Evolutionary conservation across 2,113 vertebrate species (phyloP), one percentile per base, ranked within the genome.

Genomic region (Lichenostomus cassidix): DNA sequence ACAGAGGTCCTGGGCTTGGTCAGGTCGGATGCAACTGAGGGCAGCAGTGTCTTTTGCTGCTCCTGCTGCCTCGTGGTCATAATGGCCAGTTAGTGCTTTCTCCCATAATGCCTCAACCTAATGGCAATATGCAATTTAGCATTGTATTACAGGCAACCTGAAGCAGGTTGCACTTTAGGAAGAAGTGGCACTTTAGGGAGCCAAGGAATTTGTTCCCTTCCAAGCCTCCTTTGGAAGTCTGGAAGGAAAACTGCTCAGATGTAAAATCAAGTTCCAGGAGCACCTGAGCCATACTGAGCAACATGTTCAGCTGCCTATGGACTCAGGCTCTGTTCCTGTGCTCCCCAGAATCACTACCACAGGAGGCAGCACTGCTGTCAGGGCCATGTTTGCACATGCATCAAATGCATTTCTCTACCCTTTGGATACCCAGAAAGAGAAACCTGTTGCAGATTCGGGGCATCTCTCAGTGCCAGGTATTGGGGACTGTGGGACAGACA

Each of bases 401-500:
- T 78, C 41, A 63, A 58, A 50, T 76, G 44, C 15, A 25, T 76
- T 75, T 71, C 16, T 83, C 14, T 82, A 12, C 75, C 44, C 11
- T 79, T 13, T 31, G 27, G 53, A 27, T 53, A 80, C 20, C 17
- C 41, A 65, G 39, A 59, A 77, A 37, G 76, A 77, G 37, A 92
- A 76, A 69, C 9, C 15, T 9, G 5, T 62, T 62, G 64, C 65
- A 37, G 20, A 19, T 33, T n/a, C n/a, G 15, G 35, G 11, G 35
- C 6, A 14, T 55, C 23, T 91, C 60, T 84, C 53, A 60, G 42
- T 58, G 44, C 15, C 9, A 6, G 42, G 22, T 60, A 5, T 16
- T 59, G 28, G 13, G 19, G 29, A 31, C 24, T 0, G 0, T 5
- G 0, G 12, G 28, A 87, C 35, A 82, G 41, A 9, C 24, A 28